A percentile compares a stretch with the other conserved stretches of the same genome.
Conservation (phyloP, 2,888 invertebrate genomes). For the Conops quadrifasciatus region DNA sequence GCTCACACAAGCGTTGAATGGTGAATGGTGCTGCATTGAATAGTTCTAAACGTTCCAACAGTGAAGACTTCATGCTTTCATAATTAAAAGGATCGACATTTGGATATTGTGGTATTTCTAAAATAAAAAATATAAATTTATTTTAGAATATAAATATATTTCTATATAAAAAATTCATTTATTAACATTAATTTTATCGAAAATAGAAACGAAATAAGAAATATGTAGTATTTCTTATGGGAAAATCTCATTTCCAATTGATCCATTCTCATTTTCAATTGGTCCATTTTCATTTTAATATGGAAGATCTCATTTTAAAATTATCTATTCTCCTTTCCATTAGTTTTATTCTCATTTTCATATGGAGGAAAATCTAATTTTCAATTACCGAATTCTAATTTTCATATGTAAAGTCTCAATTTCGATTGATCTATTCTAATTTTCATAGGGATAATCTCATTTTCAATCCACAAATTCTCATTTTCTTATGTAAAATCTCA, state of each 20-base stretch:
- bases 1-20: constrained; percentile 93
- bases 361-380: too few relatives aligned
- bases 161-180: background rate
- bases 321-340: too few relatives aligned
- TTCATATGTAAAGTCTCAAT: too few relatives aligned
- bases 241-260: background rate
- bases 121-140: constrained; percentile 42
- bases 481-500: too few relatives aligned
- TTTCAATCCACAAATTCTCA: too few relatives aligned
- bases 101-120: constrained; percentile 85
- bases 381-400: too few relatives aligned
- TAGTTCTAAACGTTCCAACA: constrained; percentile 82
- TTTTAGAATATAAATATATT: background rate
- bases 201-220: background rate
- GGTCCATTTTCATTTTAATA: constrained; percentile 38
- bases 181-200: background rate
- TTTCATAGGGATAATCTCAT: too few relatives aligned
- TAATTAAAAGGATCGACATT: constrained; percentile 92
- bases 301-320: constrained; percentile 13
- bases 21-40: constrained; percentile 94
- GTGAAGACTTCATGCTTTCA: constrained; percentile 84
- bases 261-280: background rate
- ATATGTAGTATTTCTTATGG: background rate
- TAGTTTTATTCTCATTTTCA: too few relatives aligned
- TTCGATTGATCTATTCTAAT: too few relatives aligned